Evolutionary conservation across 2,888 invertebrate species (phyloP), one percentile per base, ranked within the genome.

Genomic region (Chouioia cunea): DNA sequence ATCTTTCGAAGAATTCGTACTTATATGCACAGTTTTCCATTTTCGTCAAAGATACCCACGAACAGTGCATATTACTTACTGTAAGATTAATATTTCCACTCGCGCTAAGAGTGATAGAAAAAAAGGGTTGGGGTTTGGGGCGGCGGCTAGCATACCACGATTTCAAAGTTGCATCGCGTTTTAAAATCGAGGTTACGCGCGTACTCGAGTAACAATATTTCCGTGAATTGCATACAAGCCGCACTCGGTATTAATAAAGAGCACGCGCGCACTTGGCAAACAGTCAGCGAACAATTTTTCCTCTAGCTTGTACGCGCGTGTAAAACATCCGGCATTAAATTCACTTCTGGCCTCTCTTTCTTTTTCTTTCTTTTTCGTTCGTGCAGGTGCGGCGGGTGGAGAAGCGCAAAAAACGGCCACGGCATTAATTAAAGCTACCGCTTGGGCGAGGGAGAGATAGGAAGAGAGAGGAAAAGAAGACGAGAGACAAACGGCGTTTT

Each of bases 371-470:
- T 27, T 6, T 2, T 27, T 4, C 27, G 2, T 1, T 3, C 36
- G 36, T 10, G 36, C 36, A 36, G 36, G 36, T 36, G 36, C 36
- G 36, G 36, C 36, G 6, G 27, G 27, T 27, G 6, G 27, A 10
- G 36, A 36, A 36, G 36, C 18, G 47, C 52, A 62, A 50, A 50
- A 43, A 36, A 20, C 36, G 53, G 46, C 59, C 66, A 18, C 46
- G 46, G 46, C 60, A 56, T 60, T 67, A 67, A 67, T 67, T 67
- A 60, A 67, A 67, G 36, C 54, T 58, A 20, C 18, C 2, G 36
- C 2, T 27, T 12, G 36, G 43, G 46, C 16, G 57, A 2, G 57
- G 20, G 18, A 15, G 58, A 4, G 22, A 22, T 15, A 59, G 20
- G 23, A 44, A 44, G 59, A 59, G 14, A 27, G 23, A n/a, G 23